Base-by-base conservation (phyloP, 2,888 invertebrate genomes). In the Xestia rhomboidea region DNA sequence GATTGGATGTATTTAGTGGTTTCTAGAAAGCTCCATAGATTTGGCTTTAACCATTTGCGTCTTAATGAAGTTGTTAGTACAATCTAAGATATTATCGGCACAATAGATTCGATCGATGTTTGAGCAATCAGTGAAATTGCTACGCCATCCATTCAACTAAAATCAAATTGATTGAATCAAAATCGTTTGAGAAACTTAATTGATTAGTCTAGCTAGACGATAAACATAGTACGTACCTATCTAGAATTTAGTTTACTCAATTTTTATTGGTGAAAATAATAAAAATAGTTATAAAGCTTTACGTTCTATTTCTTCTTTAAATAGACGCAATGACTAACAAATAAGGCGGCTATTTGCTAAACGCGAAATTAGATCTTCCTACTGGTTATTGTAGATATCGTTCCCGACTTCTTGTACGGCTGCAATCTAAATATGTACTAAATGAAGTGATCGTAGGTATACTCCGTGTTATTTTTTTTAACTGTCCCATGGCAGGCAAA, bases 1-100 rank as follows among this genome's bases (percentile, higher is more conserved):
- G 41, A 68, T 68, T 34, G n/a, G 7, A 46, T 64, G 11, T 27
- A 30, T 10, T 24, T 30, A n/a, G 66, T 49, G 8, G 38, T 4
- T 77, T 30, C 30, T n/a, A 57, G 66, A 76, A 57, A 66, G 30
- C 46, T 10, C 30, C 41, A 18, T 21, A 49, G n/a, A 57, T 41
- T 46, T 30, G 8, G 21, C 11, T 67, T 11, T 0, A 21, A 67
- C 41, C 7, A 67, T 68, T 67, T 15, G 38, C n/a, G 44, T 24
- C 13, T 24, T 15, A 13, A 46, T 54, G n/a, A 38, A 73, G 34
- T 24, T 51, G 7, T 34, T 34, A 30, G 7, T 69, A 0, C 30
- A 79, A 62, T 80, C n/a, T 41, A 4, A 64, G 41, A 64, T 27
- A 41, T 41, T n/a, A 64, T 41, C 41, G 7, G 3, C n/a, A 27